Conservation (phyloP, 2,797 vertebrate genomes). For the Crenuchus spilurus region DNA sequence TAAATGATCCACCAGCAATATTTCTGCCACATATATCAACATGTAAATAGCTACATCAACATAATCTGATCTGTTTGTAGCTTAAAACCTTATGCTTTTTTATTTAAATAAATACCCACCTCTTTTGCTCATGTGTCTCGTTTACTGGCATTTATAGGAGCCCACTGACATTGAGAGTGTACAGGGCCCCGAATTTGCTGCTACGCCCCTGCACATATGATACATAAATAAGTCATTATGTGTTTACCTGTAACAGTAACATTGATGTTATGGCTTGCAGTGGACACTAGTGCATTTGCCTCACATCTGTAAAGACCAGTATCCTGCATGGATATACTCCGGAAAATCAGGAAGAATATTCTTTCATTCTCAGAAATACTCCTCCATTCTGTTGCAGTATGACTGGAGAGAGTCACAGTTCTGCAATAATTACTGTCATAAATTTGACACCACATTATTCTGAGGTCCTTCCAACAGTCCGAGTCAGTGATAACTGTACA, state of each 20-base stretch:
- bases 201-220: no score
- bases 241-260: constrained; percentile 53
- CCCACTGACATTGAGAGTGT: no score
- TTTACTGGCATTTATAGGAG: no score
- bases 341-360: constrained; percentile 29
- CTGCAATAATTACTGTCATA: background rate
- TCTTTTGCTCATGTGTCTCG: no score
- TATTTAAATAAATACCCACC: no score
- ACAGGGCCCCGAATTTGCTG: no score
- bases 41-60: no score
- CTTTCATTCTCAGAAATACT: no score
- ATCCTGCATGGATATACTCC: constrained; percentile 30
- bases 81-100: no score
- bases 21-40: no score
- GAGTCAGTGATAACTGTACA: background rate
- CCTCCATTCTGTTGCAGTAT: background rate
- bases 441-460: constrained; percentile 45
- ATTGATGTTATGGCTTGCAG: constrained; percentile 35
- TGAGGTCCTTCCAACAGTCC: background rate
- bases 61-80: no score
- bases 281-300: fast-evolving
- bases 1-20: no score
- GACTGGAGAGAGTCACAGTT: background rate
- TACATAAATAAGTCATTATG: background rate
- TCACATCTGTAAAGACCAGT: constrained; percentile 55